phyloP scores from a whole-genome alignment of 2,113 vertebrate species.

The Brachirus orientalis region DNA sequence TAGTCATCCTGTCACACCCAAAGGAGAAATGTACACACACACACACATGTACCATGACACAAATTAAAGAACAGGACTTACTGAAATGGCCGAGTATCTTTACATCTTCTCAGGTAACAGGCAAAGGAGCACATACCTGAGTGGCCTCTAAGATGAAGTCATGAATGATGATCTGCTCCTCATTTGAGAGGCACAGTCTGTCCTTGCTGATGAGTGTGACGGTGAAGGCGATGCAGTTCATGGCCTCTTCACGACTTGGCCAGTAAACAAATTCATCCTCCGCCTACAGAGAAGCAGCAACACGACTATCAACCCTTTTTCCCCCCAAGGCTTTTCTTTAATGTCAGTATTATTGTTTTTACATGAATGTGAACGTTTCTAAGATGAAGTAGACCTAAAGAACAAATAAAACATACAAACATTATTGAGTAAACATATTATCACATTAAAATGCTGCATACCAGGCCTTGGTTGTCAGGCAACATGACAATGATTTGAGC shows the following conservation, averaged over 20 bases:
- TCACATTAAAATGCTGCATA: slow-evolving; percentile 71
- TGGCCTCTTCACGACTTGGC: slow-evolving; percentile 98
- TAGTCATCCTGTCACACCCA: slow-evolving; percentile 91
- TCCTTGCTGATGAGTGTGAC: slow-evolving; percentile 99
- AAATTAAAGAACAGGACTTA: no score
- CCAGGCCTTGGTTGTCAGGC: slow-evolving; percentile 96
- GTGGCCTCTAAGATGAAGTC: slow-evolving; percentile 99
- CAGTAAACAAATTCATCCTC: slow-evolving; percentile 99
- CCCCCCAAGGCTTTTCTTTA: background rate
- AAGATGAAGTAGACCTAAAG: background rate
- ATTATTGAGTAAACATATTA: background rate
- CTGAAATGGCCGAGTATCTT: no score
- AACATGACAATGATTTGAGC: slow-evolving; percentile 99
- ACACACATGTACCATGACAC: background rate
- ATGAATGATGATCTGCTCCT: slow-evolving; percentile 99
- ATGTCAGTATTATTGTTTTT: no score
- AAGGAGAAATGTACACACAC: background rate
- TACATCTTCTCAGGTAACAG: no score
- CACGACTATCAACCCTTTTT: background rate
- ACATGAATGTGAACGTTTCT: no score
- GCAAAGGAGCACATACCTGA: slow-evolving; percentile 84
- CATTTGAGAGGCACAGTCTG: slow-evolving; percentile 97
- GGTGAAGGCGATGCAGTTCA: slow-evolving; percentile 98
- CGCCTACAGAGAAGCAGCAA: slow-evolving; percentile 80
- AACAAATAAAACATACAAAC: background rate